Evolutionary conservation across 2,888 invertebrate species (phyloP), one percentile per base, ranked within the genome.

Genomic region (Dermolepida albohirtum): DNA sequence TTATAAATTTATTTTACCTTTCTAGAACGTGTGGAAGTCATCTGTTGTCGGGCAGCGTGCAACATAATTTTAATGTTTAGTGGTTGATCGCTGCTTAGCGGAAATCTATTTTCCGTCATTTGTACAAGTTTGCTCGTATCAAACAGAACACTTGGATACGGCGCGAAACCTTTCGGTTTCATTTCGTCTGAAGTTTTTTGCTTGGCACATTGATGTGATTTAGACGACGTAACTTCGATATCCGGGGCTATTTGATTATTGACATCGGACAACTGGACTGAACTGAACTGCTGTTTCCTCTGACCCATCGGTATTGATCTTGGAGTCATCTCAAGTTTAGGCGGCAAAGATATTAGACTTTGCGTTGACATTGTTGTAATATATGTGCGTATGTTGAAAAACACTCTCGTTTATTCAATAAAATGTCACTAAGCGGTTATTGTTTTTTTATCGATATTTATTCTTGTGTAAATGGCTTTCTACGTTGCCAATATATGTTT

Each of bases 51-150:
- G 74, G 80, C 77, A 74, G 80, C 79, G 70, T 79, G 78, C 65
- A 82, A 78, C 77, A 78, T 76, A 79, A 83, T 81, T 76, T 76
- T 76, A 65, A 82, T 75, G 77, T 82, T 82, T 77, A 83, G 75
- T 63, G 81, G 81, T 66, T 75, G 75, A 66, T 78, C 75, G 40
- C 75, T 72, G 49, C 70, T 72, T 47, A 80, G 63, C 62, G 77
- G 77, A 72, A 81, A 81, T 54, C 78, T 76, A 67, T 77, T 77
- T 75, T 81, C 81, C 17, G 79, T 75, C 69, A 81, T 72, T 74
- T 81, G 79, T 34, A 79, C 68, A 29, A 78, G 73, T 54, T 49
- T 72, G 51, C 64, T 67, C 64, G 62, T 59, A 27, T 55, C 63
- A 43, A 34, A 62, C 11, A 40, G 44, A 65, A 69, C 34, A 43